These are phyloP conservation scores for Rhizoglyphus robini DNA, from an alignment of 1,140 invertebrate species.

Conservation along the genomic window DNA sequence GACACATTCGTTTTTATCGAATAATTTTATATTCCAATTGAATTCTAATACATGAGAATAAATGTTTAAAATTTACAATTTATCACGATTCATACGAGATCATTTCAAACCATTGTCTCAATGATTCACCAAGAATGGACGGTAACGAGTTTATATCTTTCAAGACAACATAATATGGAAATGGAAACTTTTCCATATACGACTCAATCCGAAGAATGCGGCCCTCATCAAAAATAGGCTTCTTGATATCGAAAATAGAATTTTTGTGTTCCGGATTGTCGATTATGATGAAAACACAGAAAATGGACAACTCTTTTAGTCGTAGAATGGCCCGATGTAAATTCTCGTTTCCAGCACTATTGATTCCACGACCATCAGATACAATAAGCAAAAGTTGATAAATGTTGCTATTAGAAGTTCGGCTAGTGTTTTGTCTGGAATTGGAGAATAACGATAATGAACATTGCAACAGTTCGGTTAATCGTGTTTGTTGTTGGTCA, in stretches of 20 bases:
- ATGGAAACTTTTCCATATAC: conserved; percentile 86
- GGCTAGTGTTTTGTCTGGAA: background rate
- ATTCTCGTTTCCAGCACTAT: conserved; percentile 65
- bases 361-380: conserved; percentile 83
- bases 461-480: conserved; percentile 63
- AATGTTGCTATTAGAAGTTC: conserved; percentile 39
- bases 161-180: conserved; percentile 94
- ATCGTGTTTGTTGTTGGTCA: conserved; percentile 61
- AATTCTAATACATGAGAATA: background rate
- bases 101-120: conserved; percentile 96
- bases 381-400: conserved; percentile 82
- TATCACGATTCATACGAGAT: conserved; percentile 36
- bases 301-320: conserved; percentile 65
- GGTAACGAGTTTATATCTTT: conserved; percentile 74
- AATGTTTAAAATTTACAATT: background rate
- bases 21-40: background rate
- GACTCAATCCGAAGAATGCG: conserved; percentile 31
- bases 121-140: conserved; percentile 75
- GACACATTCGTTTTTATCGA: background rate
- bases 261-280: conserved; percentile 81
- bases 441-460: conserved; percentile 49
- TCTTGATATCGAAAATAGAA: conserved; percentile 79
- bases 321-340: conserved; percentile 62
- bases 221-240: conserved; percentile 48
- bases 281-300: conserved; percentile 86